These are phyloP conservation scores for Gambusia yucatana DNA, from an alignment of 2,797 vertebrate species.

Conservation along the genomic window DNA sequence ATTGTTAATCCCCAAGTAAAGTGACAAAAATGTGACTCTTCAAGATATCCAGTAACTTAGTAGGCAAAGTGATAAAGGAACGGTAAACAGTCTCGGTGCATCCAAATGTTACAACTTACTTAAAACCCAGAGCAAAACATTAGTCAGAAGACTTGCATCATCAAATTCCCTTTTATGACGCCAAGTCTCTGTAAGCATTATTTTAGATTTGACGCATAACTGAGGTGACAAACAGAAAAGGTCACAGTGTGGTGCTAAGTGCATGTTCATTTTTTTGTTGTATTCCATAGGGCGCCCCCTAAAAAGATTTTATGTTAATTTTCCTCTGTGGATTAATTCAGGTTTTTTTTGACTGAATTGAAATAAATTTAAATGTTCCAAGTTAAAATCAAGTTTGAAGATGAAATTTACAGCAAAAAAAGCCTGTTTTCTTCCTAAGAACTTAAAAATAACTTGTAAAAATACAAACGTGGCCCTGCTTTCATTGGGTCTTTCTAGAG, in stretches of 20 bases:
- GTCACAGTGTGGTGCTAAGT: background rate
- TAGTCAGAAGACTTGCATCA: background rate
- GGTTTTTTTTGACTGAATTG: background rate
- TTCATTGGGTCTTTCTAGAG: conserved; percentile 6
- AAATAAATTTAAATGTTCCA: background rate
- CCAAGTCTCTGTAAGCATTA: background rate
- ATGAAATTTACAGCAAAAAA: conserved; percentile 2
- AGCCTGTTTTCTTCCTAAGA: conserved; percentile 9
- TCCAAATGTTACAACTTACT: background rate
- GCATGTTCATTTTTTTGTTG: background rate
- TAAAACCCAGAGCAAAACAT: background rate
- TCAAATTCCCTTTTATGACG: background rate
- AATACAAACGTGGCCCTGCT: background rate
- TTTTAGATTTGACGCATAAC: background rate
- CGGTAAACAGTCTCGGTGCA: no score
- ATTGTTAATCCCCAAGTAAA: background rate
- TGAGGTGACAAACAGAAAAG: background rate
- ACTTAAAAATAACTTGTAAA: conserved; percentile 11
- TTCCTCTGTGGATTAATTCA: background rate
- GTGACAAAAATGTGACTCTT: background rate
- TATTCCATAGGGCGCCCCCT: background rate
- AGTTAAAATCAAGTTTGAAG: background rate
- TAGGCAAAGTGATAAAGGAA: background rate
- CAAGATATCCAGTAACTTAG: background rate
- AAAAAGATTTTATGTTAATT: background rate